These are phyloP conservation scores for Nephrotoma flavescens DNA, from an alignment of 2,888 invertebrate genomes.

Conservation along the genomic window DNA sequence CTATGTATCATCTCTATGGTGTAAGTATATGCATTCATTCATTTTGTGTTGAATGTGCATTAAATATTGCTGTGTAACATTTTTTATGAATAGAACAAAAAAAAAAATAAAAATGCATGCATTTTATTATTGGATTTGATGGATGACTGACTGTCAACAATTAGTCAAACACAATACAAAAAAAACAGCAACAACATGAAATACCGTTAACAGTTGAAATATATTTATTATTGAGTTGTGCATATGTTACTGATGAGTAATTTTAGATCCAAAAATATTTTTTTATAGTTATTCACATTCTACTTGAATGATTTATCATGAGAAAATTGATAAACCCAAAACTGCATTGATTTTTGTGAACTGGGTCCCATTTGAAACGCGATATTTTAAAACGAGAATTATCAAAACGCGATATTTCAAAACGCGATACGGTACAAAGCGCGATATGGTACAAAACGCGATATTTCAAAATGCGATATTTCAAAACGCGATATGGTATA, in stretches of 20 bases:
- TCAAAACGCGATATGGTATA: too few relatives aligned
- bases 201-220: neutral
- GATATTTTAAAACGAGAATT: too few relatives aligned
- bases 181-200: neutral
- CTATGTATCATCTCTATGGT: neutral
- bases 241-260: neutral
- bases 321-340: neutral
- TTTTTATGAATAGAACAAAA: neutral
- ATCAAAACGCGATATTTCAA: too few relatives aligned
- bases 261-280: neutral
- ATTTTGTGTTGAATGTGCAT: neutral
- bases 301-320: neutral
- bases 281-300: neutral
- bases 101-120: neutral
- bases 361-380: too few relatives aligned
- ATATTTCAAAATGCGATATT: too few relatives aligned
- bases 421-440: too few relatives aligned
- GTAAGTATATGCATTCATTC: neutral
- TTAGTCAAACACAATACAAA: neutral
- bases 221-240: neutral
- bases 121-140: neutral
- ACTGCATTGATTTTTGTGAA: too few relatives aligned
- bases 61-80: neutral
- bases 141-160: neutral
- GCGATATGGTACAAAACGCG: too few relatives aligned